Percentiles rank a stretch among this genome's conserved stretches.
These are phyloP conservation scores for Liopterus haemorrhoidalis DNA, from an alignment of 2,888 invertebrate genomes.

Conservation along the genomic window DNA sequence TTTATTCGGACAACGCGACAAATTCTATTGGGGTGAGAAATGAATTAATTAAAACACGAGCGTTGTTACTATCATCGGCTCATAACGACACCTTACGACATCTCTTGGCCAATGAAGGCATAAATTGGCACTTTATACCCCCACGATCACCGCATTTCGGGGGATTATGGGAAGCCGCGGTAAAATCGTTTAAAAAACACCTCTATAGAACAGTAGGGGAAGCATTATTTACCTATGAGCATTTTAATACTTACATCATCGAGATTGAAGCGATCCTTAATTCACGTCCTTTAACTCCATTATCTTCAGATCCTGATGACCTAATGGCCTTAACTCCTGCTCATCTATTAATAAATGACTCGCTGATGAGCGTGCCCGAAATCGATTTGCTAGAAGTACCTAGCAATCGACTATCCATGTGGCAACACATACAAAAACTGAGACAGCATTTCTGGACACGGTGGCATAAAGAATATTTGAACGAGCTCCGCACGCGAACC, in stretches of 20 bases:
- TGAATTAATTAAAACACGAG: constrained; percentile 10
- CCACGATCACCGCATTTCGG: no score
- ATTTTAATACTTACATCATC: constrained; percentile 25
- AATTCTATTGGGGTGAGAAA: constrained; percentile 25
- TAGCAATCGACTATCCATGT: constrained; percentile 24
- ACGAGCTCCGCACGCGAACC: constrained; percentile 23
- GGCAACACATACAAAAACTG: constrained; percentile 26
- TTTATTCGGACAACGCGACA: constrained; percentile 29
- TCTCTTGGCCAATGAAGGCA: constrained; percentile 14
- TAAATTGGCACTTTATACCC: constrained; percentile 32
- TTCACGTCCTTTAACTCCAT: constrained; percentile 28
- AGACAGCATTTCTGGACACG: constrained; percentile 25
- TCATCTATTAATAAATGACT: constrained; percentile 35
- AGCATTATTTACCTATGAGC: constrained; percentile 24
- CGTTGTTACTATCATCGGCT: not conserved
- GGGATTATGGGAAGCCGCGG: constrained; percentile 17
- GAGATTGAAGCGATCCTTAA: constrained; percentile 30
- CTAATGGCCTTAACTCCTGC: constrained; percentile 32
- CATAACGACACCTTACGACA: not conserved
- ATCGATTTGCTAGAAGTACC: constrained; percentile 24
- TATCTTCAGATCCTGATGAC: constrained; percentile 29
- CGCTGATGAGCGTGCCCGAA: constrained; percentile 32
- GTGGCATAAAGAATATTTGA: constrained; percentile 29
- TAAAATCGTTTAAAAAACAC: constrained; percentile 27
- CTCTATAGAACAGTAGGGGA: constrained; percentile 24